Evolutionary conservation across 2,113 vertebrate species (phyloP).

Genomic region (Leucosticte australis): DNA sequence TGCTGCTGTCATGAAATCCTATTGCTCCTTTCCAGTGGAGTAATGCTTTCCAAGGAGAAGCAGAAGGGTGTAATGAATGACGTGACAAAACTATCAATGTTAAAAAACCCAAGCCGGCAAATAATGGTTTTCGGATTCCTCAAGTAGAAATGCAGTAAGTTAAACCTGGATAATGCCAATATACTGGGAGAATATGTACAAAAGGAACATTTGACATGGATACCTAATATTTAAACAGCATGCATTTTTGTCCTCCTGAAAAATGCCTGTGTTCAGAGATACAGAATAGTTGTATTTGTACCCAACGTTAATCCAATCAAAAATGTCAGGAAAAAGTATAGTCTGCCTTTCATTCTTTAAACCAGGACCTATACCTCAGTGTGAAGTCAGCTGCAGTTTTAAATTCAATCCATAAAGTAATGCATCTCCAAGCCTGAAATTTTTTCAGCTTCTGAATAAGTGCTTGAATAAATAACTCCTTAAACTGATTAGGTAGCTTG

Average conservation of each 20-base stretch:
- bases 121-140: background rate
- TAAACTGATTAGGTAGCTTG: background rate
- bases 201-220: background rate
- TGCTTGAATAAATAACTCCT: conserved; percentile 27
- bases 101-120: background rate
- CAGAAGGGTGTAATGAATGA: background rate
- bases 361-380: background rate
- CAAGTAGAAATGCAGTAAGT: background rate
- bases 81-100: background rate
- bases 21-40: conserved; percentile 9
- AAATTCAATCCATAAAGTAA: conserved; percentile 9
- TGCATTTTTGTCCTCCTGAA: conserved; percentile 1
- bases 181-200: background rate
- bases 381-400: background rate
- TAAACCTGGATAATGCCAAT: background rate
- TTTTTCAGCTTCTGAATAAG: background rate
- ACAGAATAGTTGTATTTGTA: background rate
- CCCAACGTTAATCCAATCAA: background rate
- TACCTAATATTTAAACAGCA: conserved; percentile 2
- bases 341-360: background rate
- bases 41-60: conserved; percentile 22
- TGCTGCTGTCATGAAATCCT: conserved; percentile 10
- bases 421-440: background rate
- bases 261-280: background rate
- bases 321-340: background rate